Evolutionary conservation across 1,140 invertebrate genomes (phyloP).

Genomic region (Zophobas atratus): DNA sequence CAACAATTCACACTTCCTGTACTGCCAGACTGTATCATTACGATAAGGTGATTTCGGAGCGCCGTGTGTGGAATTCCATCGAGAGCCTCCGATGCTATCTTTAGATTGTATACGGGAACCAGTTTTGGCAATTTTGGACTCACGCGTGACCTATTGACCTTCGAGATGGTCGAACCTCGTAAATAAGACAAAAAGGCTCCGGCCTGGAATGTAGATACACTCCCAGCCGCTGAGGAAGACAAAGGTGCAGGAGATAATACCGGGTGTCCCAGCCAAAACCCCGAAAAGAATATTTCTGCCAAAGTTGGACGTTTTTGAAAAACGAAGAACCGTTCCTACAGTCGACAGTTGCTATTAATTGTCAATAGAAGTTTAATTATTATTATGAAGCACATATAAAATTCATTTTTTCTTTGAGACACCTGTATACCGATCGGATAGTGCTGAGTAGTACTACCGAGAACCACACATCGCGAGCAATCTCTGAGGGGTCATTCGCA

Average conservation of each 20-base stretch:
- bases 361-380: too few species aligned
- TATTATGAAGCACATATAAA: too few species aligned
- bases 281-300: too few species aligned
- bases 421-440: too few species aligned
- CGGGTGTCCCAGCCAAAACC: neutral
- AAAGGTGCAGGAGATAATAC: neutral
- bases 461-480: too few species aligned
- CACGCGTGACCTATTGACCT: slow-evolving; percentile 15
- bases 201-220: slow-evolving; percentile 2
- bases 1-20: neutral
- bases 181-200: slow-evolving; percentile 14
- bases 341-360: too few species aligned
- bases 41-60: neutral
- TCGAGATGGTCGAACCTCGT: slow-evolving; percentile 7
- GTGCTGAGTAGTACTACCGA: too few species aligned
- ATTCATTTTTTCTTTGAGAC: too few species aligned
- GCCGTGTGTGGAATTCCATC: slow-evolving; percentile 1
- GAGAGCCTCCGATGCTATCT: neutral
- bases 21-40: neutral
- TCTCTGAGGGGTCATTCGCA: too few species aligned
- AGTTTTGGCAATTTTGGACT: slow-evolving; percentile 10
- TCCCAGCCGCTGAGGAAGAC: neutral
- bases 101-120: slow-evolving; percentile 2
- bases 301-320: too few species aligned
- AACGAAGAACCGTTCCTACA: too few species aligned